These are phyloP conservation scores for Lanius collurio DNA, from an alignment of 2,113 vertebrate species.

Conservation along the genomic window DNA sequence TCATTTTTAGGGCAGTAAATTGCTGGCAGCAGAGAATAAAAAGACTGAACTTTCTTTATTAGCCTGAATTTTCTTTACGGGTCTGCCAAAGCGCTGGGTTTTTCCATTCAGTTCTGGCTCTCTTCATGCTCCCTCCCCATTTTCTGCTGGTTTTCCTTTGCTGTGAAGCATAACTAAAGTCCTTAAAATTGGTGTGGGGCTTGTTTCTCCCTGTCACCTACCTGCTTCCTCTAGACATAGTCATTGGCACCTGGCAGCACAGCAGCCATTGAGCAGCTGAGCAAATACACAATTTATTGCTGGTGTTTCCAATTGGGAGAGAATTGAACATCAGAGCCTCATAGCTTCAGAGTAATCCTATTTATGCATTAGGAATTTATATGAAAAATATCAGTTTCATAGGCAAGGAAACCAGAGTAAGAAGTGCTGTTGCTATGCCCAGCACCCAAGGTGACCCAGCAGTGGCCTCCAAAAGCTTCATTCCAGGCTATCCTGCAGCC, in stretches of 20 bases:
- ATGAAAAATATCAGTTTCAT: neutral
- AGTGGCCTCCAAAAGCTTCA: neutral
- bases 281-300: conserved; percentile 16
- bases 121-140: neutral
- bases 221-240: neutral
- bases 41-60: conserved; percentile 41
- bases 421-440: neutral
- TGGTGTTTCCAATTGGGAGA: neutral
- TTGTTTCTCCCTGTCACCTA: neutral
- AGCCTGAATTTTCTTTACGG: conserved; percentile 48
- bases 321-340: neutral
- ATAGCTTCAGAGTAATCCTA: neutral
- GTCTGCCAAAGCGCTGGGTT: neutral
- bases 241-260: neutral
- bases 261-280: neutral
- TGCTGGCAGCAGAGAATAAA: conserved; percentile 21
- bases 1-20: conserved; percentile 49
- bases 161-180: neutral
- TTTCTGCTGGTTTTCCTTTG: neutral
- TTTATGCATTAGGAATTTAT: neutral
- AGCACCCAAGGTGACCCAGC: neutral
- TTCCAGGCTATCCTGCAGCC: neutral
- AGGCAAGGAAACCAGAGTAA: neutral
- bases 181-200: neutral
- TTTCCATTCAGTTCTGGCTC: neutral